Base-by-base conservation (phyloP, 2,888 invertebrate species). In the Abrostola tripartita region DNA sequence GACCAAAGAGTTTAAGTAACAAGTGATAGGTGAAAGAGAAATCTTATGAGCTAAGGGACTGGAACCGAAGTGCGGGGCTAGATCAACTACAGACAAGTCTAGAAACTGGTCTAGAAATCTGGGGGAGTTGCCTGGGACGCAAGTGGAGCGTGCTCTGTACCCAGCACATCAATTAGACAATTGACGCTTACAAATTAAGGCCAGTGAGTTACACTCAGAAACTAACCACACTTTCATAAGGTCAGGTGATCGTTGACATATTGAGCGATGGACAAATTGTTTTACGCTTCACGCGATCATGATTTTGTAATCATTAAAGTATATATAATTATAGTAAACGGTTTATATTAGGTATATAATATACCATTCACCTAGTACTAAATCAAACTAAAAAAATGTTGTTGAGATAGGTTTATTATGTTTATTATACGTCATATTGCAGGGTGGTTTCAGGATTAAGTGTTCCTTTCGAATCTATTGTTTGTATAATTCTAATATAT, bases 61-160 rank as follows among this genome's bases (percentile, higher is more conserved):
- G 74, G 78, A 74, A 78, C 71, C 62, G 47, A 36, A 50, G 35
- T n/a, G 53, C 24, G 56, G 57, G 63, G 60, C 72, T 74, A 71
- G 71, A 77, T 67, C 49, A 55, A 42, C 47, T 40, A 37, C 55
- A 76, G 71, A 61, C 70, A 59, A 56, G 80, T 75, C 77, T 85
- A 83, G 85, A 88, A 87, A 88, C 84, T 82, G 57, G 82, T 79
- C 74, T 85, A 90, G 90, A 90, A 88, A 89, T 84, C 86, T 65
- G 71, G 54, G 77, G 83, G 85, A 82, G 83, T 80, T 70, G 65
- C 81, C 65, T 62, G 66, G 62, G 70, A 12, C 49, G 67, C 71
- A 87, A 89, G 79, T 90, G 82, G 88, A 90, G 89, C 89, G 84
- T 84, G 82, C 65, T 70, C 67, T 50, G 55, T 47, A 68, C 68